Evolutionary conservation across 2,888 invertebrate species (phyloP).

Genomic region (Zele albiditarsus): DNA sequence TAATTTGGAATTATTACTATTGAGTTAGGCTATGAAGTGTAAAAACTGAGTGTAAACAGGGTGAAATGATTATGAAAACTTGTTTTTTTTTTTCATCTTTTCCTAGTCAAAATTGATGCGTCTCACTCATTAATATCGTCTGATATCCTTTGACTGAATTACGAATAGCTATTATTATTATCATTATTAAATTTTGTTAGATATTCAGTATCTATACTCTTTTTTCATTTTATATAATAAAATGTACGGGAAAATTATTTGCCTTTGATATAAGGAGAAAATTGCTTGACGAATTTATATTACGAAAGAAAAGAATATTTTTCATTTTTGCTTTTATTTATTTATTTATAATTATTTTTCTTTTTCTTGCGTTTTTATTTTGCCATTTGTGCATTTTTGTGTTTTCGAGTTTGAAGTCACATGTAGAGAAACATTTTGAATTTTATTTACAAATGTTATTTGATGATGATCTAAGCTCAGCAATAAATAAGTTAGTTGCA

Average conservation of each 20-base stretch:
- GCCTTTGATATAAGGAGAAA: neutral
- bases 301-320: neutral
- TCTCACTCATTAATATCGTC: neutral
- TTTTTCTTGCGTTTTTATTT: neutral
- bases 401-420: neutral
- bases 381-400: neutral
- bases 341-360: neutral
- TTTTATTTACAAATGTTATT: neutral
- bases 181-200: neutral
- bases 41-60: slow-evolving; percentile 1
- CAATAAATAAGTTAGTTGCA: neutral
- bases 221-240: neutral
- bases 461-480: neutral
- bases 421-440: neutral
- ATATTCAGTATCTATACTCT: neutral
- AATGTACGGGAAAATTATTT: neutral
- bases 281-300: neutral
- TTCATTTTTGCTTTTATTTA: neutral
- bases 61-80: neutral
- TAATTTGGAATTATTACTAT: slow-evolving; percentile 45
- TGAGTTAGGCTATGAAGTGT: slow-evolving; percentile 33
- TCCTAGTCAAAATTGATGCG: neutral
- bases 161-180: neutral
- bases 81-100: neutral
- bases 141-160: neutral